Base-by-base conservation (phyloP, 2,888 invertebrate species). In the Sarcophaga carnaria region DNA sequence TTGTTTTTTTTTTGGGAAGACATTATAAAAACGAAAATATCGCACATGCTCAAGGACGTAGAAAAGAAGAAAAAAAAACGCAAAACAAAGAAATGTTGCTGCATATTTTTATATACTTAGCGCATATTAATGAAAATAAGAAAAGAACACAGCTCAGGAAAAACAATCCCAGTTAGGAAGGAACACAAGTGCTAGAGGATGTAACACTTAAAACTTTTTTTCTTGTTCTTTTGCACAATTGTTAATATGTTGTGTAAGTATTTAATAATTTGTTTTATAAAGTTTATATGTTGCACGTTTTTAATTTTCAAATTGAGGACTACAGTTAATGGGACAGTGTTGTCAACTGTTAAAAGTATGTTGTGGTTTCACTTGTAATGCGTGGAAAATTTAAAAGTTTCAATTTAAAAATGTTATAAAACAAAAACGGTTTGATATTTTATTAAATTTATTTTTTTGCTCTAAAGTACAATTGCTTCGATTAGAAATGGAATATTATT, bases 1-100 rank as follows among this genome's bases (percentile, higher is more conserved):
- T 37, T 11, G 72, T 72, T 78, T 78, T 83, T 49, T 83, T 72
- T 66, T 72, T 20, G 66, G 49, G 20, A 47, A 77, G 67, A 74
- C 45, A 5, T 45, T 59, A 8, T 77, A 25, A 5, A 60, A 76
- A 77, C 22, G 71, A 62, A 63, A 81, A 81, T 54, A 72, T 72
- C 49, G n/a, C 66, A 66, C 72, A 72, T 80, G 54, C 72, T 80
- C 45, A 59, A 66, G 45, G 54, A 8, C 54, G 14, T 64, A 17
- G 27, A 45, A 47, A 37, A 22, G 22, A 22, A 10, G 37, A 37
- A 37, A 37, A 37, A 37, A 37, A 37, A 37, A 37, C 0, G 6
- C 6, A 8, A 37, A 37, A 37, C 37, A 37, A 37, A 37, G 37
- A 72, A 60, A 25, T 59, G 59, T n/a, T 37, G 12, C 37, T 60